Evolutionary conservation across 2,797 vertebrate species (phyloP), one percentile per base, ranked within the genome.

Genomic region (Etheostoma nigrum): DNA sequence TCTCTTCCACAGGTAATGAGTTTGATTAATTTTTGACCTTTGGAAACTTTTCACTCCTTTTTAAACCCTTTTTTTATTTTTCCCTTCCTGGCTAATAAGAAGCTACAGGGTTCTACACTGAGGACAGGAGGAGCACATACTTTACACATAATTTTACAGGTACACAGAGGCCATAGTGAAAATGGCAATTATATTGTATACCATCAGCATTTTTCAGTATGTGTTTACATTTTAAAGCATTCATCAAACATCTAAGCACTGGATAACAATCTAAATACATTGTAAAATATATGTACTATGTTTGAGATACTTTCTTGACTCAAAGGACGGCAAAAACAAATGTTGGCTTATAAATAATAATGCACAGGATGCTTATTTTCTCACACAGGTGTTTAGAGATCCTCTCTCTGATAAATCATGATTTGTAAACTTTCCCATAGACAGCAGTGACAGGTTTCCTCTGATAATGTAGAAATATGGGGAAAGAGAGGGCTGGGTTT

Each of bases 21-120:
- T 93, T 93, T 95, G 93, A 94, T 94, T 94, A 90, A 91, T 94
- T 92, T 91, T 93, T 95, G 92, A 95, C 93, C 94, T 95, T 95
- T 95, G 87, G 81, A 75, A 91, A 93, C 92, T 91, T 93, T 93
- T 91, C 89, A 79, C 85, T 93, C 81, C 87, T 84, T 89, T 91
- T 81, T 89, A 92, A 68, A 67, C 64, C 53, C 40, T 64, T 78
- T 72, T 48, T 78, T 66, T 33, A 36, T 74, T 84, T 84, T 83
- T 19, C 62, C 60, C 73, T 69, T 72, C 58, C 73, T 79, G 65
- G 47, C 78, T 90, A 86, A 89, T 82, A 90, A 88, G 73, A 73
- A 71, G 53, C 52, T 86, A 47, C 72, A 59, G 53, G 73, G 42
- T 76, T 86, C 78, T 76, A n/a, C 59, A 68, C 47, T 25, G 49